These are phyloP conservation scores for Mastomys coucha DNA, from an alignment of 2,113 vertebrate genomes.

Conservation along the genomic window DNA sequence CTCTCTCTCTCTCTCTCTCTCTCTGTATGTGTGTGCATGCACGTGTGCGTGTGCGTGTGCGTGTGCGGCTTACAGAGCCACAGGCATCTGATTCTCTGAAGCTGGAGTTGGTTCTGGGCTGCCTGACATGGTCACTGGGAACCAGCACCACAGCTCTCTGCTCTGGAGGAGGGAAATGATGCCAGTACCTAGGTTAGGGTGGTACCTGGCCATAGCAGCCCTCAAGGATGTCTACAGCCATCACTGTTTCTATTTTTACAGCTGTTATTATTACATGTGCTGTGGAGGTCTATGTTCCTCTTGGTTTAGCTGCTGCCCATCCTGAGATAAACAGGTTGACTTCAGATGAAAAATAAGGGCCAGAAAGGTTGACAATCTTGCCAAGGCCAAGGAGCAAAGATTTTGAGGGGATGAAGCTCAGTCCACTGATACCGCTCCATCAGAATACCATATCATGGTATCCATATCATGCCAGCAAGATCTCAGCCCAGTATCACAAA, in stretches of 20 bases:
- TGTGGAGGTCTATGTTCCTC: background rate
- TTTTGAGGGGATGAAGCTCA: background rate
- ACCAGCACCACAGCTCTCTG: no score
- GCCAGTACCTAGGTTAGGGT: fast-evolving
- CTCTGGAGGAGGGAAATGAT: fast-evolving
- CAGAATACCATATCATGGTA: no score
- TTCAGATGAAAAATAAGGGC: background rate
- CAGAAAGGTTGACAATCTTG: background rate
- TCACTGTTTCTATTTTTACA: background rate
- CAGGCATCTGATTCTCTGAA: background rate
- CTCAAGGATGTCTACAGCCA: no score
- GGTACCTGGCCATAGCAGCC: background rate
- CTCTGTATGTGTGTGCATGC: background rate
- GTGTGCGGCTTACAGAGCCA: background rate
- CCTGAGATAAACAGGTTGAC: background rate
- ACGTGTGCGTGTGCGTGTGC: background rate
- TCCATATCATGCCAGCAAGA: background rate
- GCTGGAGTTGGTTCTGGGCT: background rate
- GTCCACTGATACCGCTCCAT: background rate
- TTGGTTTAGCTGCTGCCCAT: background rate
- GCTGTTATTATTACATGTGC: background rate
- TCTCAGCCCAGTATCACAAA: background rate
- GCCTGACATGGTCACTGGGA: background rate
- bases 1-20: no score
- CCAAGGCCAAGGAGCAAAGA: background rate